Conservation (phyloP, 2,888 invertebrate species). For the Drosophila prolongata region DNA sequence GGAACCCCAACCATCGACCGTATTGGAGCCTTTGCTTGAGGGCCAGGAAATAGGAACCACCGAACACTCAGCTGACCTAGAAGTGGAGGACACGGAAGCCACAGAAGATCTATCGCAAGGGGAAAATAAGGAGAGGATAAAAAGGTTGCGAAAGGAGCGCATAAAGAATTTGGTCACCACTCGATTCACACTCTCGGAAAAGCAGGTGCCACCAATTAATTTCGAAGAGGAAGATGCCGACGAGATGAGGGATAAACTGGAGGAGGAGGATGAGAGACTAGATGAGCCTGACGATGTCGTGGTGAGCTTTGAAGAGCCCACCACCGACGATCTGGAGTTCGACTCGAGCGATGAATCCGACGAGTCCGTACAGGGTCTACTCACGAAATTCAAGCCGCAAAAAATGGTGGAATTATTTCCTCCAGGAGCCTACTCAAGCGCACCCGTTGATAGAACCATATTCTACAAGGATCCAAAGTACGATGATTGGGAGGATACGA, state of each 20-base stretch:
- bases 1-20: too few species aligned
- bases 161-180: background rate
- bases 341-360: background rate
- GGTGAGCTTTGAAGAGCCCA: background rate
- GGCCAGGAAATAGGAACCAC: background rate
- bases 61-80: background rate
- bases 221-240: background rate
- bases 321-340: background rate
- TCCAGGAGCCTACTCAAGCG: background rate
- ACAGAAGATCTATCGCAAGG: background rate
- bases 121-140: background rate
- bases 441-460: background rate
- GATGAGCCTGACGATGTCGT: background rate
- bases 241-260: background rate
- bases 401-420: background rate
- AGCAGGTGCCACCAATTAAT: background rate
- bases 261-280: background rate
- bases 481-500: background rate
- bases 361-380: background rate
- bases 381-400: background rate
- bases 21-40: background rate
- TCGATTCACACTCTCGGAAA: background rate
- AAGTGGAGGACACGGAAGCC: background rate
- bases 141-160: slow-evolving; percentile 1
- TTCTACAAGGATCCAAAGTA: background rate